phyloP scores from a whole-genome alignment of 2,113 vertebrate genomes.

The Macroglossus sobrinus region DNA sequence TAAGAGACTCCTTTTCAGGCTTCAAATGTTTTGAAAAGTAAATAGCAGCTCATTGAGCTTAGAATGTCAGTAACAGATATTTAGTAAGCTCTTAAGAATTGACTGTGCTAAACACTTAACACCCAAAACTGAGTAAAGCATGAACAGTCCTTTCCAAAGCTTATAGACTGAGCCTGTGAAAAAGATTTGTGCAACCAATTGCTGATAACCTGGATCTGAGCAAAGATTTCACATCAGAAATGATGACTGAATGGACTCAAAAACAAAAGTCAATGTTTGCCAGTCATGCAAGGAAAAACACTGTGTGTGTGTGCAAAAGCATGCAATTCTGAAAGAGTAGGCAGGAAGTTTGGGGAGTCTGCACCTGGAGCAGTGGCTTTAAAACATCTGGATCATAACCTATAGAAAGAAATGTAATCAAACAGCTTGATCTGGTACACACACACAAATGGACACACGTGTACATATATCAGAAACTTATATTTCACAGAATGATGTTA shows the following conservation, averaged over 20 bases:
- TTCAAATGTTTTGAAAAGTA: neutral
- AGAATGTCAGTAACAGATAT: neutral
- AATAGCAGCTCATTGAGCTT: neutral
- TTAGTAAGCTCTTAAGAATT: neutral
- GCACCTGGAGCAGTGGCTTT: neutral
- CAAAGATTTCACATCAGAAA: neutral
- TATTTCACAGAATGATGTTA: neutral
- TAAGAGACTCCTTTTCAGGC: conserved; percentile 26
- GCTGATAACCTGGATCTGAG: neutral
- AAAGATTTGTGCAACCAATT: neutral
- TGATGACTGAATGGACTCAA: neutral
- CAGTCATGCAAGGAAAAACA: neutral
- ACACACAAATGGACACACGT: too few species aligned
- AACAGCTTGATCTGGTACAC: neutral
- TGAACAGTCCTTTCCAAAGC: neutral
- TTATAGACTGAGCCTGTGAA: neutral
- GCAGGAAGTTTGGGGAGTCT: neutral
- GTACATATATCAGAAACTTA: neutral
- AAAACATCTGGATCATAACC: neutral
- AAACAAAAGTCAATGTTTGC: neutral
- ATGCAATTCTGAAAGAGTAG: neutral
- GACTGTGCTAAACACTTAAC: neutral
- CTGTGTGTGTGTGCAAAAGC: neutral
- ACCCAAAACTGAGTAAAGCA: neutral
- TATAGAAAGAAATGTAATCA: neutral